Percentiles rank a stretch among this genome's conserved stretches.
phyloP scores from a whole-genome alignment of 2,888 invertebrate species.

The Leptogaster cylindrica region DNA sequence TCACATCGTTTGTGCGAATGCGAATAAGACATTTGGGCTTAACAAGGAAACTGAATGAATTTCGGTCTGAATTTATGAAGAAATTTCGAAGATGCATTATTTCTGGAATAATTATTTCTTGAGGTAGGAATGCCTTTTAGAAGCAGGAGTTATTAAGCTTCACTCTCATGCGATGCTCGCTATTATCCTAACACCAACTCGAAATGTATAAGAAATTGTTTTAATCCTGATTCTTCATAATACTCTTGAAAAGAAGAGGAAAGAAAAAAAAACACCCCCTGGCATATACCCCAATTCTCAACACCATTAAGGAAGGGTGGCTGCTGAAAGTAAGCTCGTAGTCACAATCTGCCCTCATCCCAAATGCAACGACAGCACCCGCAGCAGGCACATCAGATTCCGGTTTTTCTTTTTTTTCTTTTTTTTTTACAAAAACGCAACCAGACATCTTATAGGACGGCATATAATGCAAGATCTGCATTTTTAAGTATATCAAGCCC shows the following conservation, averaged over 20 bases:
- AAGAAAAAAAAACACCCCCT: neutral
- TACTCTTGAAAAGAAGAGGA: conserved; percentile 8
- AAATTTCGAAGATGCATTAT: neutral
- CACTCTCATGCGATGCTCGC: too few species aligned
- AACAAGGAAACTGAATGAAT: neutral
- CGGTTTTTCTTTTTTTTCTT: conserved; percentile 17
- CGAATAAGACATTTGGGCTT: neutral
- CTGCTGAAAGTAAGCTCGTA: conserved; percentile 17
- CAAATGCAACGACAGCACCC: neutral
- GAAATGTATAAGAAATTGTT: neutral
- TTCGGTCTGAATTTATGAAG: neutral
- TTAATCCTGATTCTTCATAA: conserved; percentile 12
- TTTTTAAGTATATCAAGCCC: conserved; percentile 45
- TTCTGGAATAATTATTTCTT: neutral
- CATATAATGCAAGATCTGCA: conserved; percentile 47
- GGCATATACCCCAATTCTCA: conserved; percentile 33
- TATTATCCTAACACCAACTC: neutral
- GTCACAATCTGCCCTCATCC: neutral
- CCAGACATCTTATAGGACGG: conserved; percentile 45
- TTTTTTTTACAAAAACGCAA: conserved; percentile 15
- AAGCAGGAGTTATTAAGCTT: too few species aligned
- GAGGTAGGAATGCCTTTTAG: neutral
- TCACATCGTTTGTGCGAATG: too few species aligned
- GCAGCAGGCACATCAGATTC: conserved; percentile 14
- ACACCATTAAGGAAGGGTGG: conserved; percentile 29